Conservation (phyloP, 2,113 vertebrate genomes). For the Columba janthina region DNA sequence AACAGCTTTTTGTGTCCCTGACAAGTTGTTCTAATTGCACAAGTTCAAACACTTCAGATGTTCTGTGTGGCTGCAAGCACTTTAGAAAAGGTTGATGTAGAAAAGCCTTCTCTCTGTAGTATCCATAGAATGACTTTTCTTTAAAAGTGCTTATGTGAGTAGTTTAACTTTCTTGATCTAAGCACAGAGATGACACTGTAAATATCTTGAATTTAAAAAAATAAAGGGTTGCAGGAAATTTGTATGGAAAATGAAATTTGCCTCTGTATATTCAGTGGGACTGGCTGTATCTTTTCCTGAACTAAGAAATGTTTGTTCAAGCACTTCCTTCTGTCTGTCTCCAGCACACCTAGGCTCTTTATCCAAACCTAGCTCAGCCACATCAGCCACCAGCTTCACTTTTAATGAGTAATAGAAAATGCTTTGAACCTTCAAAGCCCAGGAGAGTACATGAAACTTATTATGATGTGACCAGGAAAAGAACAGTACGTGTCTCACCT, state of each 20-base stretch:
- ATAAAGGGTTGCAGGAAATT: background rate
- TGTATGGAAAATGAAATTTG: background rate
- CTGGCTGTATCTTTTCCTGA: background rate
- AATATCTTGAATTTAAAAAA: background rate
- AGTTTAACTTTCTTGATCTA: slow-evolving; percentile 27
- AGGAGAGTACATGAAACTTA: slow-evolving; percentile 26
- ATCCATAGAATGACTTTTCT: slow-evolving; percentile 4
- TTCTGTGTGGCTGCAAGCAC: slow-evolving; percentile 62
- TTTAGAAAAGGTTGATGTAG: slow-evolving; percentile 65
- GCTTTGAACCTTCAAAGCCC: slow-evolving; percentile 58
- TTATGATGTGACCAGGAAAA: slow-evolving; percentile 38
- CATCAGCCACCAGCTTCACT: background rate
- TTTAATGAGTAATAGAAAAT: slow-evolving; percentile 55
- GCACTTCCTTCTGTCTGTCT: slow-evolving; percentile 27
- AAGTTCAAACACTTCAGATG: slow-evolving; percentile 73
- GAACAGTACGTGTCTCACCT: slow-evolving; percentile 5
- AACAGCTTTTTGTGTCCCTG: slow-evolving; percentile 76
- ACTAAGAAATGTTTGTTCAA: slow-evolving; percentile 28
- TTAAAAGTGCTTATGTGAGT: slow-evolving; percentile 36
- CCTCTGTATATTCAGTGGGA: background rate
- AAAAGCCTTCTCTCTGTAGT: slow-evolving; percentile 61
- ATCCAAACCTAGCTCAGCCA: slow-evolving; percentile 9
- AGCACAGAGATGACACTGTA: background rate
- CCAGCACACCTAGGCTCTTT: slow-evolving; percentile 24
- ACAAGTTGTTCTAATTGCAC: slow-evolving; percentile 75